Evolutionary conservation across 2,888 invertebrate genomes (phyloP).

Genomic region (Drosophila lacicola): DNA sequence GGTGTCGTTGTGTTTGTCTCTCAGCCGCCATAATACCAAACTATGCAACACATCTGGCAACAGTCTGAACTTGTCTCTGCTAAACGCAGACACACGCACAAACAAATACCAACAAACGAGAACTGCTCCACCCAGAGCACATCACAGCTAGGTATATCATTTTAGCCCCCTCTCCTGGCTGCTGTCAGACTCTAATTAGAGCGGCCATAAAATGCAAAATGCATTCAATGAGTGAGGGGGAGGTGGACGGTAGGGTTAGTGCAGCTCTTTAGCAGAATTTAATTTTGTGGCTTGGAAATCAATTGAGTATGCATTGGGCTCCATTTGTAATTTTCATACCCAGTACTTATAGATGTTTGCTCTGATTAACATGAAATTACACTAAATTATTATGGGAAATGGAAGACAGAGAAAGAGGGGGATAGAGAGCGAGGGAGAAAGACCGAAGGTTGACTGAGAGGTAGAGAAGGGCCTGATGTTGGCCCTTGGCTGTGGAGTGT

Average conservation of each 20-base stretch:
- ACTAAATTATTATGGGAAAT: slow-evolving; percentile 43
- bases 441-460: background rate
- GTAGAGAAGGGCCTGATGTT: slow-evolving; percentile 10
- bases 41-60: slow-evolving; percentile 43
- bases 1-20: slow-evolving; percentile 47
- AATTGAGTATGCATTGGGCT: slow-evolving; percentile 21
- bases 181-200: slow-evolving; percentile 75
- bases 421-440: background rate
- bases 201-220: slow-evolving; percentile 71
- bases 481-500: slow-evolving; percentile 9
- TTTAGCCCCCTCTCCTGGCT: background rate
- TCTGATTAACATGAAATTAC: slow-evolving; percentile 51
- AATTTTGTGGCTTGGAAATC: slow-evolving; percentile 40
- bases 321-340: slow-evolving; percentile 27
- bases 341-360: slow-evolving; percentile 39
- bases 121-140: slow-evolving; percentile 53
- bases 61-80: slow-evolving; percentile 11
- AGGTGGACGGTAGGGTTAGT: background rate
- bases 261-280: slow-evolving; percentile 11
- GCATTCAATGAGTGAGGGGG: slow-evolving; percentile 8
- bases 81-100: slow-evolving; percentile 3
- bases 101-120: slow-evolving; percentile 27
- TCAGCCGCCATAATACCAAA: slow-evolving; percentile 45
- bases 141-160: slow-evolving; percentile 33
- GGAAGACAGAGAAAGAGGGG: background rate